Evolutionary conservation across 2,113 vertebrate species (phyloP).

Genomic region (Hypocryptadius cinnamomeus): DNA sequence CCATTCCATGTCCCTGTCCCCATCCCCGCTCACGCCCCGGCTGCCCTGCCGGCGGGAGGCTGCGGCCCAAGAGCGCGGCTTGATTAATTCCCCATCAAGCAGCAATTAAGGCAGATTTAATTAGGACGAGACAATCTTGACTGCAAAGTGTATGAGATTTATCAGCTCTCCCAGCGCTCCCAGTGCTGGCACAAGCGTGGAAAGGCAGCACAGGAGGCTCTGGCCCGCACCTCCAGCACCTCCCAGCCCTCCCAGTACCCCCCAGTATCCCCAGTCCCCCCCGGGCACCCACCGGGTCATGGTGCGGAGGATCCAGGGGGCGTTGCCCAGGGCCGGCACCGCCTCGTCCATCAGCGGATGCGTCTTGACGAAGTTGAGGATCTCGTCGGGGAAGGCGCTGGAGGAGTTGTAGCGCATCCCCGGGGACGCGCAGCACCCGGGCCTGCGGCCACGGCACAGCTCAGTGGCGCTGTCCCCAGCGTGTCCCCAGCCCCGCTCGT

Average conservation of each 20-base stretch:
- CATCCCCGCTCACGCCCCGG: accelerated
- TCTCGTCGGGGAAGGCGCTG: constrained; percentile 89
- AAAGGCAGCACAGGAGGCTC: not conserved
- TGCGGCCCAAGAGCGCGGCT: not conserved
- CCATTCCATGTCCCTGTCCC: not conserved
- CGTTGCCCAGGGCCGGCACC: constrained; percentile 83
- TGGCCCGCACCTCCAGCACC: not conserved
- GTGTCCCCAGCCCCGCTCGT: not conserved
- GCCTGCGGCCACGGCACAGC: constrained; percentile 58
- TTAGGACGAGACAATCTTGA: constrained; percentile 29
- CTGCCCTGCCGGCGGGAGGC: not conserved
- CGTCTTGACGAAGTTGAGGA: constrained; percentile 93
- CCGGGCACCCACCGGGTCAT: constrained; percentile 79
- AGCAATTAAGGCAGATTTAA: constrained; percentile 66
- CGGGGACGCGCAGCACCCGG: constrained; percentile 83
- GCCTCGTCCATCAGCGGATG: constrained; percentile 95
- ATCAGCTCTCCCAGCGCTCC: not conserved
- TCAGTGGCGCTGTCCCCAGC: not conserved
- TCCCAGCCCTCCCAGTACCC: not conserved
- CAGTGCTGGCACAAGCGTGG: accelerated
- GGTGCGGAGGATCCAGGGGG: constrained; percentile 90
- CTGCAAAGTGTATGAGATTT: constrained; percentile 26
- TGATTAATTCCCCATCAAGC: constrained; percentile 62
- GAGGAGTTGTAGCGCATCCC: constrained; percentile 89
- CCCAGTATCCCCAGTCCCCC: not conserved